These are phyloP conservation scores for Thymallus thymallus DNA, from an alignment of 2,113 vertebrate genomes.

Conservation along the genomic window DNA sequence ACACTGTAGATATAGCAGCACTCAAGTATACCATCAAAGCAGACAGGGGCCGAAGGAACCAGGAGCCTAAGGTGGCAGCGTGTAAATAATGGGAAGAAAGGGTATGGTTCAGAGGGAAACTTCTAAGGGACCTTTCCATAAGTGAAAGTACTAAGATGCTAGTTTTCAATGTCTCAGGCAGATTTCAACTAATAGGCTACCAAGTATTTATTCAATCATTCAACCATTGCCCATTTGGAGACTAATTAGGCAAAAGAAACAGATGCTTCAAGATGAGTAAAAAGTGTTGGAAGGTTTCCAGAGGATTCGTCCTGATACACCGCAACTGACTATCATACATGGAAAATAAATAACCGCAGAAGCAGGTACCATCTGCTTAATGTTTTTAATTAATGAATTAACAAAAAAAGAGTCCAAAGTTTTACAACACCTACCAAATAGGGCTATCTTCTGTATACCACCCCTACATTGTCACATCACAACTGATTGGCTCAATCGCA, in stretches of 20 bases:
- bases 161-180: not conserved
- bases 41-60: not conserved
- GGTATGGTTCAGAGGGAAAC: not conserved
- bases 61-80: not conserved
- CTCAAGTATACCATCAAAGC: not conserved
- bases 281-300: not conserved
- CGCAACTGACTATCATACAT: too few relatives aligned
- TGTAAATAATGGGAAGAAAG: not conserved
- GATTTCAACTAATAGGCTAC: not conserved
- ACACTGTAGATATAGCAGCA: not conserved
- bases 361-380: too few relatives aligned
- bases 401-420: too few relatives aligned
- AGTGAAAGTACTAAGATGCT: not conserved
- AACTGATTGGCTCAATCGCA: too few relatives aligned
- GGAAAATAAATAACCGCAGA: too few relatives aligned
- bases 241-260: constrained; percentile 2
- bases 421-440: too few relatives aligned
- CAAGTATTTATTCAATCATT: not conserved
- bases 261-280: not conserved
- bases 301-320: too few relatives aligned
- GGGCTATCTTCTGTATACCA: too few relatives aligned
- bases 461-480: too few relatives aligned
- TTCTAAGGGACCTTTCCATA: not conserved
- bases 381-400: too few relatives aligned
- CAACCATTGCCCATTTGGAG: not conserved